Evolutionary conservation across 2,888 invertebrate genomes (phyloP).

Genomic region (Argyresthia albistria): DNA sequence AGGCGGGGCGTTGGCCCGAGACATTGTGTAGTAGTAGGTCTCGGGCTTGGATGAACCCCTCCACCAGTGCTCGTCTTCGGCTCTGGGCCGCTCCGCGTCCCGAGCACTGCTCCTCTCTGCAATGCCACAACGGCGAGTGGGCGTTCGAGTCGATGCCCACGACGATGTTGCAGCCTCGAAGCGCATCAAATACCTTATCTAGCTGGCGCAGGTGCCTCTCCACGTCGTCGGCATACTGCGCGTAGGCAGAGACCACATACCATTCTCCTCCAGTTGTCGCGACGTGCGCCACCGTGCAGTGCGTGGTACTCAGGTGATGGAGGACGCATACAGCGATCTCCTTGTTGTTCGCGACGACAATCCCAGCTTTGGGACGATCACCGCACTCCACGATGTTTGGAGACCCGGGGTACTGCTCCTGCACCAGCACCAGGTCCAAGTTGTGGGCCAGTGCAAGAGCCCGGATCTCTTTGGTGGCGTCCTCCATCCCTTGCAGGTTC

Average conservation of each 20-base stretch:
- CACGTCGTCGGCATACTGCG: slow-evolving; percentile 9
- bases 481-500: slow-evolving; percentile 7
- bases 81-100: slow-evolving; percentile 11
- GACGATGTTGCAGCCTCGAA: slow-evolving; percentile 3
- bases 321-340: not conserved
- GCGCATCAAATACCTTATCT: slow-evolving; percentile 4
- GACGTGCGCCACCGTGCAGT: slow-evolving; percentile 6
- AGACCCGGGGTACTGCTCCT: slow-evolving; percentile 7
- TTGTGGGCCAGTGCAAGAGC: not conserved
- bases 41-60: slow-evolving; percentile 9
- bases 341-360: slow-evolving; percentile 6
- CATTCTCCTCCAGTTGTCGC: not conserved
- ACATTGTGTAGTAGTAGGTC: slow-evolving; percentile 11
- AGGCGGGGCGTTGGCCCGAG: slow-evolving; percentile 10
- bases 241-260: slow-evolving; percentile 9
- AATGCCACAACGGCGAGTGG: slow-evolving; percentile 19
- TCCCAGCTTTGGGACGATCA: not conserved
- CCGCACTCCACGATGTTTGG: not conserved
- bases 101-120: slow-evolving; percentile 3
- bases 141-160: slow-evolving; percentile 18
- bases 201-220: slow-evolving; percentile 9
- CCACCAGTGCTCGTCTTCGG: slow-evolving; percentile 12
- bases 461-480: slow-evolving; percentile 7
- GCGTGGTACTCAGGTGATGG: not conserved
- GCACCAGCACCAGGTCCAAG: slow-evolving; percentile 9